Percentiles rank a stretch among this genome's conserved stretches.
phyloP scores from a whole-genome alignment of 1,140 invertebrate species.

The Apis dorsata region DNA sequence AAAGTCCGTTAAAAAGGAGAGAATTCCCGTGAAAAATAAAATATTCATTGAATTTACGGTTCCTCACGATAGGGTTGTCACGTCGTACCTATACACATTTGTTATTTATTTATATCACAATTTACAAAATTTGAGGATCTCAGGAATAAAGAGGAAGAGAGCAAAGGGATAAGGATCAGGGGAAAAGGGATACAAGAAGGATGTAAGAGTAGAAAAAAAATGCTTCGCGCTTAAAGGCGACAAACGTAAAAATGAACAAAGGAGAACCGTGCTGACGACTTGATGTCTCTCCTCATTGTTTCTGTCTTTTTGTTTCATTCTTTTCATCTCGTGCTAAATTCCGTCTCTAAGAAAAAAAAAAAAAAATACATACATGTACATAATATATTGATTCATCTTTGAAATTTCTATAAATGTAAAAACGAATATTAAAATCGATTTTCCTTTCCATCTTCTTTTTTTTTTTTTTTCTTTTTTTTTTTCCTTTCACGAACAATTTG shows the following conservation, averaged over 20 bases:
- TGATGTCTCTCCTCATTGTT: slow-evolving; percentile 51
- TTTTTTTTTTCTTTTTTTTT: slow-evolving; percentile 15
- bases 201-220: slow-evolving; percentile 10
- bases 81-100: slow-evolving; percentile 78
- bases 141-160: not conserved
- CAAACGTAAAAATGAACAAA: slow-evolving; percentile 50
- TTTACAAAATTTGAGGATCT: slow-evolving; percentile 78
- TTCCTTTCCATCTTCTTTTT: slow-evolving; percentile 35
- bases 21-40: slow-evolving; percentile 72
- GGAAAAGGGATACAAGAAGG: not conserved
- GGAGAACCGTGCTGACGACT: slow-evolving; percentile 41
- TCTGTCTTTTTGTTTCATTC: slow-evolving; percentile 38
- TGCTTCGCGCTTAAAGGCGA: not conserved
- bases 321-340: slow-evolving; percentile 34
- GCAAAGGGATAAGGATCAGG: not conserved
- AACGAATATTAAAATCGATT: slow-evolving; percentile 50
- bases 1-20: slow-evolving; percentile 77
- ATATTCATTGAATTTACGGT: slow-evolving; percentile 70
- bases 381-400: slow-evolving; percentile 21
- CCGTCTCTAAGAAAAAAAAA: slow-evolving; percentile 17
- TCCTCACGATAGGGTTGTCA: slow-evolving; percentile 66
- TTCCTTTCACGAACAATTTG: slow-evolving; percentile 45
- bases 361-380: not conserved
- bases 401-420: slow-evolving; percentile 36
- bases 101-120: slow-evolving; percentile 80